A percentile compares a stretch with the other conserved stretches of the same genome.
Conservation (phyloP, 2,113 vertebrate species). For the Sander vitreus region DNA sequence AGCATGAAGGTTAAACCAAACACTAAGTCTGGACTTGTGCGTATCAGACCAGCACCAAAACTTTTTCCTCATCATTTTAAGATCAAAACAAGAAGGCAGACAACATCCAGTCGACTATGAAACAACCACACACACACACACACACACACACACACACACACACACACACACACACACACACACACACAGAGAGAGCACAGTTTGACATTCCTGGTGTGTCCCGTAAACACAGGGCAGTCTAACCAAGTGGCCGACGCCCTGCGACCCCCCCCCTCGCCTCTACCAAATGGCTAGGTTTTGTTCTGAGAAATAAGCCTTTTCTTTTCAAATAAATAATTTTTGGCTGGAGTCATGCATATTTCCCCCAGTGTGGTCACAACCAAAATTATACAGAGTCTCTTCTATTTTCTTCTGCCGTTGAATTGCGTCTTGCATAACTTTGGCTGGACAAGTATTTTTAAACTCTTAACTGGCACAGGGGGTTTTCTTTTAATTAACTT, state of each 20-base stretch:
- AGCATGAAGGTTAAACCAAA: background rate
- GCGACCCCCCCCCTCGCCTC: constrained; percentile 70
- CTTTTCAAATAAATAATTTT: constrained; percentile 87
- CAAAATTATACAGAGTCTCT: constrained; percentile 86
- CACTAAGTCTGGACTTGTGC: constrained; percentile 4
- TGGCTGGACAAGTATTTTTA: constrained; percentile 73
- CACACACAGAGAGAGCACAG: constrained; percentile 33
- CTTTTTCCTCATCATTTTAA: constrained; percentile 18
- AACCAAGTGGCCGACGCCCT: constrained; percentile 72
- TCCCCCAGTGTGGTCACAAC: constrained; percentile 81
- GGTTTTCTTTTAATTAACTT: constrained; percentile 80
- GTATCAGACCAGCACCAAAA: constrained; percentile 17
- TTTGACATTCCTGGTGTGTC: constrained; percentile 74
- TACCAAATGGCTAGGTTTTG: constrained; percentile 84
- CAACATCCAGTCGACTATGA: constrained; percentile 38
- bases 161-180: constrained; percentile 45
- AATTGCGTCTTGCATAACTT: constrained; percentile 83
- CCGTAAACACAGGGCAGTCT: constrained; percentile 72
- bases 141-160: constrained; percentile 36
- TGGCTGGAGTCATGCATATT: constrained; percentile 86
- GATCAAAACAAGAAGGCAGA: constrained; percentile 66
- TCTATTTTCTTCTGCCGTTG: constrained; percentile 83
- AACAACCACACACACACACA: constrained; percentile 55
- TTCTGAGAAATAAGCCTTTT: constrained; percentile 82
- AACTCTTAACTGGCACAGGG: constrained; percentile 65